A percentile compares a stretch with the other conserved stretches of the same genome.
These are phyloP conservation scores for Carcinoscorpius rotundicauda DNA, from an alignment of 1,140 invertebrate genomes.

Conservation along the genomic window DNA sequence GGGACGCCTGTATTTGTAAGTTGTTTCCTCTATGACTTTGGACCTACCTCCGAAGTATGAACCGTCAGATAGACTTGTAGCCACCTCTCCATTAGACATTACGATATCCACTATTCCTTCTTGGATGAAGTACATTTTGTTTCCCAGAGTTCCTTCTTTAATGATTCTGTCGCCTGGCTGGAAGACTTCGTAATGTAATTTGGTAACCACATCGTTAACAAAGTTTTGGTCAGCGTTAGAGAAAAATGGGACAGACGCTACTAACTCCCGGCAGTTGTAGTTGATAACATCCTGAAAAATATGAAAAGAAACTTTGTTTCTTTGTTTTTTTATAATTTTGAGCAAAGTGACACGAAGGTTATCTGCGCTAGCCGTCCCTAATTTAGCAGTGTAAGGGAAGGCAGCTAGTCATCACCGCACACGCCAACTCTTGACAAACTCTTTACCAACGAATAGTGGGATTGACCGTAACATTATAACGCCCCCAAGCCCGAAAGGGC, in stretches of 20 bases:
- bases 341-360: too few relatives aligned
- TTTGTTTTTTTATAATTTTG: too few relatives aligned
- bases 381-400: too few relatives aligned
- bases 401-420: too few relatives aligned
- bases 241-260: constrained; percentile 96
- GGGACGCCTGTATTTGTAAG: too few relatives aligned
- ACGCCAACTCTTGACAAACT: too few relatives aligned
- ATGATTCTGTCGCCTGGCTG: constrained; percentile 97
- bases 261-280: constrained; percentile 95
- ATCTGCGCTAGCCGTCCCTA: too few relatives aligned
- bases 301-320: too few relatives aligned
- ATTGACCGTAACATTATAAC: too few relatives aligned
- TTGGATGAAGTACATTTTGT: constrained; percentile 99
- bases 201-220: constrained; percentile 94
- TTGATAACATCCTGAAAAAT: constrained; percentile 81
- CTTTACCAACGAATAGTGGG: too few relatives aligned
- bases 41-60: constrained; percentile 80
- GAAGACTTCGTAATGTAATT: constrained; percentile 97
- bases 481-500: too few relatives aligned
- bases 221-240: constrained; percentile 96
- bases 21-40: too few relatives aligned
- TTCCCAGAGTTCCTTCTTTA: constrained; percentile 56
- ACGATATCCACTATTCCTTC: constrained; percentile 97
- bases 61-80: constrained; percentile 92
- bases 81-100: constrained; percentile 93